These are phyloP conservation scores for Drosophila melanica DNA, from an alignment of 1,140 invertebrate species.

Conservation along the genomic window DNA sequence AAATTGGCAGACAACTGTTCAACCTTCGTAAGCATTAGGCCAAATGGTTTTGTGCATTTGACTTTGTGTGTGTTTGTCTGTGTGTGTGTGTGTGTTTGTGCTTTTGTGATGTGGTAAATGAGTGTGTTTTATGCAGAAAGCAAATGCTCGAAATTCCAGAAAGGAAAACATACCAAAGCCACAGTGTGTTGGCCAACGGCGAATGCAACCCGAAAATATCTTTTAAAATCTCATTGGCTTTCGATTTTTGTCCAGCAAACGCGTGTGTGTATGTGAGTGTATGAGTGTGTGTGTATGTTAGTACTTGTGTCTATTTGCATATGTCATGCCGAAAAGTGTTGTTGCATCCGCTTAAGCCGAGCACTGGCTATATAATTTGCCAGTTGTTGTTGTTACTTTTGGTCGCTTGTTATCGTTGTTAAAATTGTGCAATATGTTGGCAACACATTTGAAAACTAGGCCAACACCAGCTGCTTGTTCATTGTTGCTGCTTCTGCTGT, in stretches of 20 bases:
- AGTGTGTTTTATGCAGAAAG: slow-evolving; percentile 55
- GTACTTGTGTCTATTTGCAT: slow-evolving; percentile 59
- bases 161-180: slow-evolving; percentile 41
- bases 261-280: slow-evolving; percentile 25
- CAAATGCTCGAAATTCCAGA: slow-evolving; percentile 45
- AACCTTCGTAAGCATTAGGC: slow-evolving; percentile 50
- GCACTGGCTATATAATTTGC: slow-evolving; percentile 48
- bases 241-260: slow-evolving; percentile 32
- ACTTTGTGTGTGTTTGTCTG: neutral
- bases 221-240: slow-evolving; percentile 60
- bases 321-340: slow-evolving; percentile 50
- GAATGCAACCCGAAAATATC: slow-evolving; percentile 68
- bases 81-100: neutral
- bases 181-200: slow-evolving; percentile 21
- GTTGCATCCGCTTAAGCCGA: slow-evolving; percentile 26
- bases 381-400: slow-evolving; percentile 7
- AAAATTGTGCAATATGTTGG: slow-evolving; percentile 52
- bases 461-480: slow-evolving; percentile 56
- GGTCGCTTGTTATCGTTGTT: slow-evolving; percentile 39
- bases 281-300: neutral
- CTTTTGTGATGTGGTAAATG: slow-evolving; percentile 25
- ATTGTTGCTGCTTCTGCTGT: slow-evolving; percentile 32
- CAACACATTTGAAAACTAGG: slow-evolving; percentile 65
- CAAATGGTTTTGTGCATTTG: slow-evolving; percentile 39
- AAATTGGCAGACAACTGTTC: slow-evolving; percentile 58